Evolutionary conservation across 2,797 vertebrate species (phyloP).

Genomic region (Sebastes variabilis): DNA sequence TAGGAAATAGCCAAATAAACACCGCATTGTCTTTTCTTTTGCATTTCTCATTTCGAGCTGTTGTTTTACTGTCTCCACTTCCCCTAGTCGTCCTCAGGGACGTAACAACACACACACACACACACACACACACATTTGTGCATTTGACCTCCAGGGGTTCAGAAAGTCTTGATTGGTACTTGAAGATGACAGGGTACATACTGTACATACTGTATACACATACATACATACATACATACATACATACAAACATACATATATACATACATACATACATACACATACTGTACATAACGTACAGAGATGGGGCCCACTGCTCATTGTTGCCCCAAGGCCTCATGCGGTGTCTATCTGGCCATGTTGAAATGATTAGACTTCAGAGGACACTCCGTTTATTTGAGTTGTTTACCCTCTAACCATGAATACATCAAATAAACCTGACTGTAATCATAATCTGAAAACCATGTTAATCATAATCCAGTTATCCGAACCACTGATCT

Average conservation of each 20-base stretch:
- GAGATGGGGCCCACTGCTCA: background rate
- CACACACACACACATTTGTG: background rate
- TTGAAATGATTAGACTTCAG: background rate
- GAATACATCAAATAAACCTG: background rate
- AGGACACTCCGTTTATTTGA: no score
- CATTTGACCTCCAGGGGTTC: background rate
- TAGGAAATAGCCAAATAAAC: no score
- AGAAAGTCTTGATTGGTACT: background rate
- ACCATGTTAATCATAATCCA: background rate
- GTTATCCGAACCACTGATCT: background rate
- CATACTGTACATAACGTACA: background rate
- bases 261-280: background rate
- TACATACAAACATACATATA: background rate
- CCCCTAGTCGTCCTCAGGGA: no score
- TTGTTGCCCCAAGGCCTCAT: background rate
- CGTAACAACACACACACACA: no score
- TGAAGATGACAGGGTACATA: background rate
- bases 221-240: background rate
- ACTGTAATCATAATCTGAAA: background rate
- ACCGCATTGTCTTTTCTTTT: no score
- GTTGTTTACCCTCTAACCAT: background rate
- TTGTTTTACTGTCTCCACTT: no score
- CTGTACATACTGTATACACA: background rate
- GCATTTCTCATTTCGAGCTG: no score
- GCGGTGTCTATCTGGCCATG: background rate